A percentile compares a stretch with the other conserved stretches of the same genome.
Conservation (phyloP, 2,888 invertebrate species). For the Athalia cordata region DNA sequence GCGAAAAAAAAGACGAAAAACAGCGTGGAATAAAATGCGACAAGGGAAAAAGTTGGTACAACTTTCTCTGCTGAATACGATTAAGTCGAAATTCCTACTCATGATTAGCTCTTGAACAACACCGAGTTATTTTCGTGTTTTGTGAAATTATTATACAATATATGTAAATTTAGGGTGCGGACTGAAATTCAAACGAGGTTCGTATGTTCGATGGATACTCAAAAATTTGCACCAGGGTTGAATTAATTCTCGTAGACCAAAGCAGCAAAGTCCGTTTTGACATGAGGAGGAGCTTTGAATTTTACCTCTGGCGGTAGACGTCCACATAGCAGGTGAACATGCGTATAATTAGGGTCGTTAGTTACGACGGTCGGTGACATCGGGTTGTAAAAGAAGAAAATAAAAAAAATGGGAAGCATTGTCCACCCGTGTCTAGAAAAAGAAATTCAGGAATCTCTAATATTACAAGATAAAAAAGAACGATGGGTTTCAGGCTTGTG, state of each 20-base stretch:
- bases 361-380: conserved; percentile 15
- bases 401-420: background rate
- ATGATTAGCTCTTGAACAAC: no score
- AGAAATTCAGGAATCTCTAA: no score
- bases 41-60: background rate
- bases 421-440: no score
- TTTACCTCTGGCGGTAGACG: background rate
- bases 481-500: no score
- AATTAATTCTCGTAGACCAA: background rate
- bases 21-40: background rate
- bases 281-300: conserved; percentile 19
- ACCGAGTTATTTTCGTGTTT: no score
- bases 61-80: conserved; percentile 7
- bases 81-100: background rate
- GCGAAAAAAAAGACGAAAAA: background rate
- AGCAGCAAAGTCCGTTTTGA: conserved; percentile 23
- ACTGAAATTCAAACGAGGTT: background rate
- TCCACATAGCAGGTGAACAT: conserved; percentile 13
- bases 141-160: no score
- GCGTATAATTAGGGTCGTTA: conserved; percentile 18
- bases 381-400: background rate
- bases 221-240: no score
- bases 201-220: background rate
- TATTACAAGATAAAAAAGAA: no score
- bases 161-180: no score